Conservation (phyloP, 2,797 vertebrate genomes). For the Psittacula derbiana region DNA sequence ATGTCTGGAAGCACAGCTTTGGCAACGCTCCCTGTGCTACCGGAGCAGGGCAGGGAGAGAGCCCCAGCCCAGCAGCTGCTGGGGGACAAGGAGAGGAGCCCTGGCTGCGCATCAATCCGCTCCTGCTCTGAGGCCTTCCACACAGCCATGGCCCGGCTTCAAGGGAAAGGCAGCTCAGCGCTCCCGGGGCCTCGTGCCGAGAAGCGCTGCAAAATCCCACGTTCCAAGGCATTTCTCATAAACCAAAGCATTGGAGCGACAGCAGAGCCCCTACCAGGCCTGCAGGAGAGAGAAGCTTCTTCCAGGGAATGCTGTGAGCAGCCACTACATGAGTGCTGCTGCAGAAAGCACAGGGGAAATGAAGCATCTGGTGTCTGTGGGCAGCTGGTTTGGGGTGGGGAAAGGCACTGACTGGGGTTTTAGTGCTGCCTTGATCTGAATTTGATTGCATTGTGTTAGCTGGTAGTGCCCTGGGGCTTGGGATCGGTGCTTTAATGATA, state of each 20-base stretch:
- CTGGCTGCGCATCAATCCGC: rapidly evolving
- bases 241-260: background rate
- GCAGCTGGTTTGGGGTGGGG: background rate
- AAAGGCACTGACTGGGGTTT: background rate
- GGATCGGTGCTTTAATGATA: background rate
- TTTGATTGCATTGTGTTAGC: background rate
- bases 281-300: background rate
- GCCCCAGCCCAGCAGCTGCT: background rate
- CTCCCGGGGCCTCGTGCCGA: rapidly evolving
- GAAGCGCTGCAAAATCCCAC: background rate
- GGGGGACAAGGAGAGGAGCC: background rate
- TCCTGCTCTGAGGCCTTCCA: background rate
- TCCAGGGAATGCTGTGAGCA: background rate
- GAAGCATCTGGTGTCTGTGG: background rate
- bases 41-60: background rate
- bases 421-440: background rate
- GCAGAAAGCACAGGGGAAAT: background rate
- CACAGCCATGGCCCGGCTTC: rapidly evolving
- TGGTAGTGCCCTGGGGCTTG: background rate
- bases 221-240: background rate
- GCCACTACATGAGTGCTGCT: background rate
- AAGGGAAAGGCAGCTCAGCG: background rate
- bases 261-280: background rate
- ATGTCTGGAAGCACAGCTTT: rapidly evolving
- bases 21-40: background rate